Percentiles rank a stretch among this genome's conserved stretches.
Evolutionary conservation across 2,888 invertebrate species (phyloP).

Genomic region (Tachina lurida): DNA sequence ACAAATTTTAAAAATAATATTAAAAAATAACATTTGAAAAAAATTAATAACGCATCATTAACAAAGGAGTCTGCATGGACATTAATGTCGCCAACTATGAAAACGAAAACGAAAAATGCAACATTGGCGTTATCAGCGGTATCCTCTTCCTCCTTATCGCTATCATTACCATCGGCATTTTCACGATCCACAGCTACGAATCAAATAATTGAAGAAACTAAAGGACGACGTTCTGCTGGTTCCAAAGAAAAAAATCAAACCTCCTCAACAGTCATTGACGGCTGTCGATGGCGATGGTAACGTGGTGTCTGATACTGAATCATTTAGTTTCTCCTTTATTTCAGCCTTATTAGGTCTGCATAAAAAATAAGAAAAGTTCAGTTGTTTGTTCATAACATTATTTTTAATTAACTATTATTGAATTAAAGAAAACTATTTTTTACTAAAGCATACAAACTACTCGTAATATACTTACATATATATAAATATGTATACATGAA

Average conservation of each 20-base stretch:
- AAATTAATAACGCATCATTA: slow-evolving; percentile 30
- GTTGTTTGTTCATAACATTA: slow-evolving; percentile 51
- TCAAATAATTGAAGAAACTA: slow-evolving; percentile 65
- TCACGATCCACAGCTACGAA: slow-evolving; percentile 53
- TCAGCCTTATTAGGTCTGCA: slow-evolving; percentile 80
- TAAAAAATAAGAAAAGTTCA: slow-evolving; percentile 71
- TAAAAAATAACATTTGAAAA: slow-evolving; percentile 39
- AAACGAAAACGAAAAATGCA: background rate
- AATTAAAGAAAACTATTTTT: slow-evolving; percentile 68
- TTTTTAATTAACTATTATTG: slow-evolving; percentile 56
- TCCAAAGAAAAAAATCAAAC: slow-evolving; percentile 6
- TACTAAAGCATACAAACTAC: slow-evolving; percentile 33
- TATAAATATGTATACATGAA: slow-evolving; percentile 11
- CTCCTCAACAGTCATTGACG: slow-evolving; percentile 14
- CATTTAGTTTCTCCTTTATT: slow-evolving; percentile 80
- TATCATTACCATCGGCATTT: slow-evolving; percentile 10
- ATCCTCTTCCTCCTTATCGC: background rate
- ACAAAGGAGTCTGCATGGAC: slow-evolving; percentile 17
- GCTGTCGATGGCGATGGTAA: slow-evolving; percentile 41
- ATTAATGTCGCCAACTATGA: slow-evolving; percentile 1
- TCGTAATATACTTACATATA: background rate
- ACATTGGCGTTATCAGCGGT: slow-evolving; percentile 4
- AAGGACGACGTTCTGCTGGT: slow-evolving; percentile 7
- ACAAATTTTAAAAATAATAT: slow-evolving; percentile 53
- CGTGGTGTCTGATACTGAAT: slow-evolving; percentile 72